Evolutionary conservation across 2,888 invertebrate species (phyloP).

Genomic region (Lasioglossum figueresi): DNA sequence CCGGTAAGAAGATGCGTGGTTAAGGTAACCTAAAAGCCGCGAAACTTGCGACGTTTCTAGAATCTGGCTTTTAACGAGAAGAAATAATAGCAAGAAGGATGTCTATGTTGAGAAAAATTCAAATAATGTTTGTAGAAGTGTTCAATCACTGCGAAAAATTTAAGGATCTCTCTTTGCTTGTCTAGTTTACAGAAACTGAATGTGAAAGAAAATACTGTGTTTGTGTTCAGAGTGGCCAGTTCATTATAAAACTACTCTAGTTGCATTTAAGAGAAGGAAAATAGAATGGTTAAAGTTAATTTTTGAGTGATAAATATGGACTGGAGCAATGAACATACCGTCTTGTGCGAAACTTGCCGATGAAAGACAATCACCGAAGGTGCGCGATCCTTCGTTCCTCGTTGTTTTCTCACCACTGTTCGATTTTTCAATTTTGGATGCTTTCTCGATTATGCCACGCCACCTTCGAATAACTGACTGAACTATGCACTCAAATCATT

Average conservation of each 20-base stretch:
- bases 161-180: neutral
- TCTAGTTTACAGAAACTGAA: neutral
- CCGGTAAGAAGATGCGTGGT: neutral
- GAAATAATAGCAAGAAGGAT: neutral
- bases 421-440: neutral
- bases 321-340: constrained; percentile 65
- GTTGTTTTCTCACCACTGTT: constrained; percentile 32
- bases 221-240: neutral
- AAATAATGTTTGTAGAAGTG: neutral
- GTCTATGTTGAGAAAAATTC: neutral
- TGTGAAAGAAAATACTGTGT: neutral
- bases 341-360: constrained; percentile 67
- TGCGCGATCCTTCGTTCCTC: constrained; percentile 19
- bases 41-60: too few relatives aligned
- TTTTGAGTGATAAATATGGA: neutral
- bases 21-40: constrained; percentile 35
- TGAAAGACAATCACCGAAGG: constrained; percentile 60
- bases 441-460: neutral
- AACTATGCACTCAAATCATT: neutral
- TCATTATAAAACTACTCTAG: constrained; percentile 12
- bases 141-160: neutral
- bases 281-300: neutral
- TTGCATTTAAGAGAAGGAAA: neutral
- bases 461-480: constrained; percentile 9
- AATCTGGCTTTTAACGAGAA: neutral